These are phyloP conservation scores for Rhyacophila evoluta DNA, from an alignment of 2,888 invertebrate genomes.

Conservation along the genomic window DNA sequence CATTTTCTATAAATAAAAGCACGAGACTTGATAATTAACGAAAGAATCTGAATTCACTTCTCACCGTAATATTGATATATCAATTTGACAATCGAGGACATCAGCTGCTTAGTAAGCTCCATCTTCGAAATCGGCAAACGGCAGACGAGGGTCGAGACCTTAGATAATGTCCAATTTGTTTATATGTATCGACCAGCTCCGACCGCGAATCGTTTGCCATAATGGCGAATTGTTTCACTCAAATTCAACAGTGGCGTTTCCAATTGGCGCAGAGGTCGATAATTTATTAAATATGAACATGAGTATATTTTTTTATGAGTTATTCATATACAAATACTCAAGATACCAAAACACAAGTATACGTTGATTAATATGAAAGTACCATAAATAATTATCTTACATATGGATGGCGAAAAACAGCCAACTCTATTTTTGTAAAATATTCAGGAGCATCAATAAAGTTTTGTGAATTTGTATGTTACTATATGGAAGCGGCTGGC, in stretches of 20 bases:
- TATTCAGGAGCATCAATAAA: no score
- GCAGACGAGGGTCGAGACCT: conserved; percentile 43
- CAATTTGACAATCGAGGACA: conserved; percentile 24
- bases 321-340: no score
- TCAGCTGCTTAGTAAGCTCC: conserved; percentile 12
- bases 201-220: conserved; percentile 46
- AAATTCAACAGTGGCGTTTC: neutral
- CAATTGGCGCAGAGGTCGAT: no score
- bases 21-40: neutral
- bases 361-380: no score
- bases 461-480: no score
- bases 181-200: conserved; percentile 50
- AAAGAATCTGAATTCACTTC: neutral
- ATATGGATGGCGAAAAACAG: no score
- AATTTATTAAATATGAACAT: no score
- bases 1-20: neutral
- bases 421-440: no score
- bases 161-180: conserved; percentile 48
- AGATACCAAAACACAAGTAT: no score
- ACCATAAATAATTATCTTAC: no score
- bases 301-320: no score
- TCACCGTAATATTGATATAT: conserved; percentile 24
- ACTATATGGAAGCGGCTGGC: no score
- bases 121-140: conserved; percentile 19
- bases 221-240: conserved; percentile 39